phyloP scores from a whole-genome alignment of 1,140 invertebrate genomes.

The Hirudo medicinalis region DNA sequence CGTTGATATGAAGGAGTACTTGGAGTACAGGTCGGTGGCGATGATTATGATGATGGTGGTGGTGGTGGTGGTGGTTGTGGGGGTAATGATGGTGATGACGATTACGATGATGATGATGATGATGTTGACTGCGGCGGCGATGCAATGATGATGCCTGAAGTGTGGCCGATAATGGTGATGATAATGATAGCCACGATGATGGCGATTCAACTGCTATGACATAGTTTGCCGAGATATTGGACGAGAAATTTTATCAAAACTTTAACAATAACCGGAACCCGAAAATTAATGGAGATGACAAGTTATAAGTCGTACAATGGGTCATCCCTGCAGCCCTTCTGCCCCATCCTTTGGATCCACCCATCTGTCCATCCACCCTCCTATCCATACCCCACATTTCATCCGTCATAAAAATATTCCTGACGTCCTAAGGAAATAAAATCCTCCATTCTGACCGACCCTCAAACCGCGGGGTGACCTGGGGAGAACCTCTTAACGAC shows the following conservation, averaged over 20 bases:
- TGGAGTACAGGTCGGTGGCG: neutral
- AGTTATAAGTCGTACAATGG: neutral
- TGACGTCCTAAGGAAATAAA: no score
- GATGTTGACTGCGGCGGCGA: neutral
- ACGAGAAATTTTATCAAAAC: neutral
- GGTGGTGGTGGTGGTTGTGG: no score
- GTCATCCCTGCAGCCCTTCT: no score
- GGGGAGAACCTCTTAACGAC: no score
- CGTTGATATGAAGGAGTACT: constrained; percentile 1
- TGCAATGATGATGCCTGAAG: neutral
- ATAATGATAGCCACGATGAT: constrained; percentile 9
- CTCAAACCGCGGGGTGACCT: no score
- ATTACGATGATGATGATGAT: no score
- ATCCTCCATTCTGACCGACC: no score
- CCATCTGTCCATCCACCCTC: neutral
- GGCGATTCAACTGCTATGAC: neutral
- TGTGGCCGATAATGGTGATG: neutral
- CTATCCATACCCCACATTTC: neutral
- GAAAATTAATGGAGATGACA: neutral
- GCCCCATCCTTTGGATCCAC: no score
- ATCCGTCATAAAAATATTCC: neutral
- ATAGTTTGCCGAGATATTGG: neutral
- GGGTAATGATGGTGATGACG: no score
- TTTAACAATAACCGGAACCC: no score
- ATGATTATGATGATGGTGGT: no score